Conservation (phyloP, 2,888 invertebrate species). For the Dasypogon diadema region DNA sequence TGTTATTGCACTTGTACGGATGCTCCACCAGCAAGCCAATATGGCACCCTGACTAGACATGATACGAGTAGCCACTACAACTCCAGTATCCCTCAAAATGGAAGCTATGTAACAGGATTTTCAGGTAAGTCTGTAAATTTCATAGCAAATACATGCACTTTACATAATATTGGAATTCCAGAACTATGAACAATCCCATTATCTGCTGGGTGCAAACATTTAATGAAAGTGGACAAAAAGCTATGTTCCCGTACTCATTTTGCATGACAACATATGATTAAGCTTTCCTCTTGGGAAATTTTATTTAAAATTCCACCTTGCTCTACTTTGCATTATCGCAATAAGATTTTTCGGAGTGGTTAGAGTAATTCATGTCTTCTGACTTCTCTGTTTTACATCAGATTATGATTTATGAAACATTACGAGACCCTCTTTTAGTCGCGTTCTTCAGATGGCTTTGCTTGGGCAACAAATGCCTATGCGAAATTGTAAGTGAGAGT, state of each 20-base stretch:
- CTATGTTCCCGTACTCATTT: not conserved
- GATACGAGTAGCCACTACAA: slow-evolving; percentile 52
- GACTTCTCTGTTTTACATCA: not conserved
- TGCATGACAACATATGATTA: not conserved
- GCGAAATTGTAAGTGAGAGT: slow-evolving; percentile 13
- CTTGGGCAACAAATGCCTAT: not conserved
- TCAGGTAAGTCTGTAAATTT: slow-evolving; percentile 49
- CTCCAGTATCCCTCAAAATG: slow-evolving; percentile 53
- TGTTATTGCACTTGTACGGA: slow-evolving; percentile 52
- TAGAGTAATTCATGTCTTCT: slow-evolving; percentile 17
- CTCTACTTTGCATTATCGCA: slow-evolving; percentile 14
- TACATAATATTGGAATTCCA: not conserved
- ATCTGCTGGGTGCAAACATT: not conserved
- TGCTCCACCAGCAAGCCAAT: slow-evolving; percentile 49
- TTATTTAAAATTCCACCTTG: slow-evolving; percentile 20
- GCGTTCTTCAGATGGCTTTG: slow-evolving; percentile 10
- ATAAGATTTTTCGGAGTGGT: slow-evolving; percentile 18
- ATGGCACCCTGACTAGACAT: slow-evolving; percentile 51
- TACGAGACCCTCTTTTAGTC: not conserved
- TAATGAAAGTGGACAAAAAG: not conserved
- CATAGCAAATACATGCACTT: not conserved
- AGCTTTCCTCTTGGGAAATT: not conserved
- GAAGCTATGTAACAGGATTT: slow-evolving; percentile 54
- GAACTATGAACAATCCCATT: too few species aligned
- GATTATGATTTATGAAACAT: slow-evolving; percentile 26